Evolutionary conservation across 2,888 invertebrate species (phyloP), one percentile per base, ranked within the genome.

Genomic region (Agrochola lota): DNA sequence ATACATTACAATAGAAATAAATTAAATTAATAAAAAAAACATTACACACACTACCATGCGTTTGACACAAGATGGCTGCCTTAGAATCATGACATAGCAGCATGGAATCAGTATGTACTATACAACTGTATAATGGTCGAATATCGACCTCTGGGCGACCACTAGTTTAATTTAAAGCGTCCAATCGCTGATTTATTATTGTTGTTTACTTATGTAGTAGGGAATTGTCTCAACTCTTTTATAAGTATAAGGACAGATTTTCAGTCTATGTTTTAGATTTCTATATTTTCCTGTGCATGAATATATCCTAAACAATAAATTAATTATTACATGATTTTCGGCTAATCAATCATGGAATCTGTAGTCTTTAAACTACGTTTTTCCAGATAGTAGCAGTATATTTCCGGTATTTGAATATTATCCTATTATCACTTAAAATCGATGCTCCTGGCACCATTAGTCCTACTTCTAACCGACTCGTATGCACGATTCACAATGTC

Each of bases 401-500:
- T 17, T 59, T n/a, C n/a, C n/a, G n/a, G n/a, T n/a, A n/a, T n/a
- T n/a, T n/a, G n/a, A n/a, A n/a, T n/a, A n/a, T n/a, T n/a, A n/a
- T n/a, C 3, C 9, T 26, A 59, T 64, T 35, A 30, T 55, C 20
- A 64, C 23, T 35, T 68, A 46, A 69, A 83, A 66, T 64, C n/a
- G n/a, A 62, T 66, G 59, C 26, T 23, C 20, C 26, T 40, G 40
- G 26, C 40, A 30, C 17, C 67, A 49, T 70, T 55, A n/a, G 52
- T 67, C 35, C 9, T 40, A 57, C 52, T 78, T 43, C 23, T 55
- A 73, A 76, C 72, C 49, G 30, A 57, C 68, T 78, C 26, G 46
- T 71, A 71, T 77, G 40, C 63, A 62, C 73, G 52, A 80, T 85
- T 80, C 71, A 62, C 75, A 67, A 74, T 60, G 60, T 80, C 63